A percentile compares a stretch with the other conserved stretches of the same genome.
Evolutionary conservation across 1,140 invertebrate species (phyloP).

Genomic region (Bacillus rossius): DNA sequence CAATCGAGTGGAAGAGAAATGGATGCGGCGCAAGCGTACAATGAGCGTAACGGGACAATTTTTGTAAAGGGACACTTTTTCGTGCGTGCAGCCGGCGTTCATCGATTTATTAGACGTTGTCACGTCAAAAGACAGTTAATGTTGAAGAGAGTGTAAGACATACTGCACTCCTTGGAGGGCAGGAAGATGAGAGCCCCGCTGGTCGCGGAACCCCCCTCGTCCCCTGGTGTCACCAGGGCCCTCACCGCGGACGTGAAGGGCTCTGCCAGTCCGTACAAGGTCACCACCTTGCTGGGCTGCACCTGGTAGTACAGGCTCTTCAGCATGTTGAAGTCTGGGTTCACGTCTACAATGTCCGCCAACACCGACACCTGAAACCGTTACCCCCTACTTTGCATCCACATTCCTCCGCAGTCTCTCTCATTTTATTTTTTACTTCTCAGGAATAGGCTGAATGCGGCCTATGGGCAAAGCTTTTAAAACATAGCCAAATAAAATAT

Average conservation of each 20-base stretch:
- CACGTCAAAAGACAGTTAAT: no score
- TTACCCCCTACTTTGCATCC: conserved; percentile 13
- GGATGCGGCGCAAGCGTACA: no score
- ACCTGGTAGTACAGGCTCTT: conserved; percentile 55
- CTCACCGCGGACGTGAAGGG: conserved; percentile 30
- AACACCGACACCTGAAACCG: conserved; percentile 49
- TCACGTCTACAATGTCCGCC: conserved; percentile 53
- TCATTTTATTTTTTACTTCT: not conserved
- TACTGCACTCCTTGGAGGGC: conserved; percentile 51
- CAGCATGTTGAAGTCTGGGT: conserved; percentile 52
- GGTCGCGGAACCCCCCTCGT: conserved; percentile 27
- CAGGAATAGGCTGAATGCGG: not conserved
- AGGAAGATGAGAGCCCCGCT: conserved; percentile 46
- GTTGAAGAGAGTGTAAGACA: conserved; percentile 37
- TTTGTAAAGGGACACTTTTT: no score
- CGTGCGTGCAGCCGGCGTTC: no score
- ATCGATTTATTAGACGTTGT: no score
- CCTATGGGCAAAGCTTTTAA: conserved; percentile 13
- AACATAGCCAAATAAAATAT: not conserved
- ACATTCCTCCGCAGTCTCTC: not conserved
- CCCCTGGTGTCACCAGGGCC: conserved; percentile 26
- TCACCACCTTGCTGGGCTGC: conserved; percentile 51
- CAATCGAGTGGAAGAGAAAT: no score
- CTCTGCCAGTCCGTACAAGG: conserved; percentile 45
- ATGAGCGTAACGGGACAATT: no score